A percentile compares a stretch with the other conserved stretches of the same genome.
These are phyloP conservation scores for Delphinus delphis DNA, from an alignment of 2,113 vertebrate species.

Conservation along the genomic window DNA sequence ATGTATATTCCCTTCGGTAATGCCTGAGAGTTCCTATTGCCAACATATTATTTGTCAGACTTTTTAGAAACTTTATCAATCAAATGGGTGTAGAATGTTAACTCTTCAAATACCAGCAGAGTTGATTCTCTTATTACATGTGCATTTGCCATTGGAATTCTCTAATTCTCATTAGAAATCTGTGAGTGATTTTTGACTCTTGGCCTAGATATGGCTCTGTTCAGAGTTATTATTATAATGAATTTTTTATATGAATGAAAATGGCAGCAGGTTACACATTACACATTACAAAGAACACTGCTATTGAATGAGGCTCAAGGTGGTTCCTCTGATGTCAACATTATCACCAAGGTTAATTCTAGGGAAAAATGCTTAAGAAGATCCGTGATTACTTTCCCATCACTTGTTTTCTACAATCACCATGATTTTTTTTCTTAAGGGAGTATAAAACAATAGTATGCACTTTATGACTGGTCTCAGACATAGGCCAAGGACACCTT, in stretches of 20 bases:
- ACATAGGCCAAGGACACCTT: not conserved
- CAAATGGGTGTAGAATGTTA: not conserved
- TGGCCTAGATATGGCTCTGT: not conserved
- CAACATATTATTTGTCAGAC: not conserved
- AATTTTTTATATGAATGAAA: slow-evolving; percentile 10
- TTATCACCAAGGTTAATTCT: not conserved
- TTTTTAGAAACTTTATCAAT: not conserved
- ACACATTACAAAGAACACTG: not conserved
- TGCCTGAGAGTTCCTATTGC: not conserved
- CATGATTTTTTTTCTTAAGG: not conserved
- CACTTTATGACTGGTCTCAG: not conserved
- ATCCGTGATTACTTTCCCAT: not conserved
- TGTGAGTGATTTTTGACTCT: not conserved
- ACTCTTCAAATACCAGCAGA: not conserved
- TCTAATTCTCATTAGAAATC: slow-evolving; percentile 3
- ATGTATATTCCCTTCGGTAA: not conserved
- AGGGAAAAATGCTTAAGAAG: not conserved
- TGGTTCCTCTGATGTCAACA: not conserved
- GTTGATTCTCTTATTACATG: not conserved
- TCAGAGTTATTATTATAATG: not conserved
- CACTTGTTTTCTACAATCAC: not conserved
- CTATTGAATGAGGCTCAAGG: not conserved
- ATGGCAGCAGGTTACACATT: not conserved
- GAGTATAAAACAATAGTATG: not conserved
- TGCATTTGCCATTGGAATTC: not conserved